These are phyloP conservation scores for Carassius gibelio DNA, from an alignment of 2,113 vertebrate species.

Conservation along the genomic window DNA sequence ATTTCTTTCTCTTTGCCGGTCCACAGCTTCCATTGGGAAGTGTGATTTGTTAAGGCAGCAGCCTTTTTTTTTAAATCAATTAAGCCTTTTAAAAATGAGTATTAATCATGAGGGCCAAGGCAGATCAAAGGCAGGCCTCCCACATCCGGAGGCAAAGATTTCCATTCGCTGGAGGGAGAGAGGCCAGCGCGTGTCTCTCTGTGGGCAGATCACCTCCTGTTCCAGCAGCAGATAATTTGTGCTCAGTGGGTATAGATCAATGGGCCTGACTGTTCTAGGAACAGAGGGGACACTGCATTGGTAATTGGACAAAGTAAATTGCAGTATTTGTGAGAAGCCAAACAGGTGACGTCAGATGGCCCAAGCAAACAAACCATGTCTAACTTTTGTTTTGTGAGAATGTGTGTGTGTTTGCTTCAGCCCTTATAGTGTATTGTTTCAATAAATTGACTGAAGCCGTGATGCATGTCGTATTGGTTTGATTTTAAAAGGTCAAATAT, in stretches of 20 bases:
- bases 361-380: not conserved
- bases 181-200: constrained; percentile 30
- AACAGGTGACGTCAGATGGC: constrained; percentile 56
- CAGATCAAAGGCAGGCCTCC: constrained; percentile 51
- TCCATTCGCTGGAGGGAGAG: constrained; percentile 44
- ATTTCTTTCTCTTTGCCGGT: constrained; percentile 4
- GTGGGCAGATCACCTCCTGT: constrained; percentile 61
- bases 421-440: constrained; percentile 39
- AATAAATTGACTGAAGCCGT: constrained; percentile 41
- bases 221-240: constrained; percentile 81
- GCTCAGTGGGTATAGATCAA: constrained; percentile 86
- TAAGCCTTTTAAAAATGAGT: constrained; percentile 62
- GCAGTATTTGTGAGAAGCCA: constrained; percentile 64
- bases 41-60: constrained; percentile 50
- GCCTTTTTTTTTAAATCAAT: constrained; percentile 53
- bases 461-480: constrained; percentile 46
- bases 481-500: constrained; percentile 52
- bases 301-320: constrained; percentile 85
- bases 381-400: not conserved
- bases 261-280: constrained; percentile 70
- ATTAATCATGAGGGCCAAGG: constrained; percentile 57
- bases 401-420: not conserved
- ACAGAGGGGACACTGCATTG: constrained; percentile 64
- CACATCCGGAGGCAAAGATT: constrained; percentile 61
- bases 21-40: constrained; percentile 34